These are phyloP conservation scores for Aplysina aerophoba DNA, from an alignment of 37 sponge, comb jelly and placozoan species.

Conservation along the genomic window DNA sequence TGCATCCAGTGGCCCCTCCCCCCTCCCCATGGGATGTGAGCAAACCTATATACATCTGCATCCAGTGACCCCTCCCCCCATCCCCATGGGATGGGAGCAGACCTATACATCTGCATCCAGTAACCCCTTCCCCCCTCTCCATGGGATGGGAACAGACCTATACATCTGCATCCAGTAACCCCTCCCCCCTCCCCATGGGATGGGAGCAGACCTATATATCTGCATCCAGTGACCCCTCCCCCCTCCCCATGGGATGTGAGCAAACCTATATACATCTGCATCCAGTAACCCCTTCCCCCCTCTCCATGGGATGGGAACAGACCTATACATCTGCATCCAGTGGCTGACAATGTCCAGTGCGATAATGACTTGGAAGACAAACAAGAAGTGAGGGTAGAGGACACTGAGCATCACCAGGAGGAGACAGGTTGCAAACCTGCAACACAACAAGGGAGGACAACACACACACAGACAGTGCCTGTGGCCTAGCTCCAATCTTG, in stretches of 20 bases:
- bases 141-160: no score
- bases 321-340: slow-evolving; percentile 86
- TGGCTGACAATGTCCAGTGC: slow-evolving; percentile 83
- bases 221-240: background rate
- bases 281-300: background rate
- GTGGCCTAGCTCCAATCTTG: no score
- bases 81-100: no score
- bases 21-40: no score
- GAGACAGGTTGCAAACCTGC: slow-evolving; percentile 68
- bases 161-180: no score
- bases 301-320: background rate
- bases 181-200: no score
- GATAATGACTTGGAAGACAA: slow-evolving; percentile 69
- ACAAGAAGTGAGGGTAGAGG: slow-evolving; percentile 61
- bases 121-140: no score
- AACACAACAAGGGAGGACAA: background rate
- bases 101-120: no score
- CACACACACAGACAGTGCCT: background rate
- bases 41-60: no score
- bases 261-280: background rate
- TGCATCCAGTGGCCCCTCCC: slow-evolving; percentile 93
- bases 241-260: background rate
- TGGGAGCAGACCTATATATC: background rate
- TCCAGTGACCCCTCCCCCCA: no score
- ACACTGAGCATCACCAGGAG: slow-evolving; percentile 71